These are phyloP conservation scores for Temnothorax unifasciatus DNA, from an alignment of 2,888 invertebrate species.

Conservation along the genomic window DNA sequence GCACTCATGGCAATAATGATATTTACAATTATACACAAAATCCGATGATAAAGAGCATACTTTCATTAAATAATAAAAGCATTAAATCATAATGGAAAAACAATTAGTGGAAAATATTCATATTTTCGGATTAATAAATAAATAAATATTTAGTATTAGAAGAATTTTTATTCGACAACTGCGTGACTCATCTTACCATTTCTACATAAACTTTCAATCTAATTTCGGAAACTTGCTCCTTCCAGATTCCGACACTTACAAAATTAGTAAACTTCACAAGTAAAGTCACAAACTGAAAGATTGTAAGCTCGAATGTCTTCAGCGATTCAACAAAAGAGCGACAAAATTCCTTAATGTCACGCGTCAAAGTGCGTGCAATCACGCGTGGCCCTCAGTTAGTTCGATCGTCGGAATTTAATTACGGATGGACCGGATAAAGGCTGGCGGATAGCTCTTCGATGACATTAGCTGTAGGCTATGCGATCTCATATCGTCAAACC, in stretches of 20 bases:
- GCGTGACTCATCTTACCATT: not conserved
- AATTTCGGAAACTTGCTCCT: not conserved
- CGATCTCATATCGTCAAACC: conserved; percentile 44
- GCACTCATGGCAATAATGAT: not conserved
- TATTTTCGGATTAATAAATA: not conserved
- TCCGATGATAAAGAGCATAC: not conserved
- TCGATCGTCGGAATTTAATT: conserved; percentile 70
- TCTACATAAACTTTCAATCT: not conserved
- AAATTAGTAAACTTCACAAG: not conserved
- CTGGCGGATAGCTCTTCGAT: conserved; percentile 48
- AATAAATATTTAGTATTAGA: not conserved
- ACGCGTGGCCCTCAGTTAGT: conserved; percentile 58
- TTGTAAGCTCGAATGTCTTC: conserved; percentile 46
- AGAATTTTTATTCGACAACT: not conserved
- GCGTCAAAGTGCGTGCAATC: conserved; percentile 60
- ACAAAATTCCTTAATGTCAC: conserved; percentile 58
- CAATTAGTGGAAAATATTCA: not conserved
- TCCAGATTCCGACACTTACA: no score
- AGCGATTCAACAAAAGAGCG: conserved; percentile 24
- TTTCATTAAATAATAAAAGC: not conserved
- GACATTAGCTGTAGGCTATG: conserved; percentile 44
- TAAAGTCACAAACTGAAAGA: conserved; percentile 32
- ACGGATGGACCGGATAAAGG: conserved; percentile 57
- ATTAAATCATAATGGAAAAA: not conserved
- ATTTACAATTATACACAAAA: not conserved